Percentiles rank a stretch among this genome's conserved stretches.
Evolutionary conservation across 2,113 vertebrate species (phyloP).

Genomic region (Natator depressus): DNA sequence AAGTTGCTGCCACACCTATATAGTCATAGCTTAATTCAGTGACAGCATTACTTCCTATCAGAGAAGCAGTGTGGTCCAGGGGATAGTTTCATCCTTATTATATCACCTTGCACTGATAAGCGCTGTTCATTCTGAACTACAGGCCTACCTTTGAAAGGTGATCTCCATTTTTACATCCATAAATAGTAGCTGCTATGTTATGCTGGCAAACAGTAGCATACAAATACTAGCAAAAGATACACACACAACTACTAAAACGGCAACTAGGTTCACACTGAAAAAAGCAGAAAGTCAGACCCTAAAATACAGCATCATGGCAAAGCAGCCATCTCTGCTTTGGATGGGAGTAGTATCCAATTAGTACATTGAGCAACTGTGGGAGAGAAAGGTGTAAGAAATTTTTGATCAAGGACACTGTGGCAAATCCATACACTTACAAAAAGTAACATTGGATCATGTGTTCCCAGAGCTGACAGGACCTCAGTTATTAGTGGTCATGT

Average conservation of each 20-base stretch:
- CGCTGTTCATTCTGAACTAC: background rate
- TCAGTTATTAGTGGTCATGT: background rate
- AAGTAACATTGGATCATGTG: background rate
- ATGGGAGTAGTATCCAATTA: background rate
- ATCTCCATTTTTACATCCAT: background rate
- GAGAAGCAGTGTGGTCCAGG: background rate
- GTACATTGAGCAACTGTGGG: background rate
- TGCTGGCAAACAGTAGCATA: background rate
- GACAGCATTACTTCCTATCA: background rate
- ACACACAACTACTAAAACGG: background rate
- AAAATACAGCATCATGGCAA: background rate
- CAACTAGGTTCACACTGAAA: background rate
- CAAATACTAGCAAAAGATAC: background rate
- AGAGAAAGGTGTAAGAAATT: background rate
- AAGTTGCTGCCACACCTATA: background rate
- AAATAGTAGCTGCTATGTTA: rapidly evolving
- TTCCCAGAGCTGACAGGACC: background rate
- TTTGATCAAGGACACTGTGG: background rate
- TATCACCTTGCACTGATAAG: too few species aligned
- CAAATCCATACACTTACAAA: background rate
- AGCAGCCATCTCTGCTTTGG: background rate
- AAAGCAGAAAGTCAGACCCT: too few species aligned
- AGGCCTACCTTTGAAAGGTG: background rate
- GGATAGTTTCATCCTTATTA: background rate
- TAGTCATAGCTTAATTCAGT: background rate